These are phyloP conservation scores for Neopelma chrysocephalum DNA, from an alignment of 2,797 vertebrate genomes.

Conservation along the genomic window DNA sequence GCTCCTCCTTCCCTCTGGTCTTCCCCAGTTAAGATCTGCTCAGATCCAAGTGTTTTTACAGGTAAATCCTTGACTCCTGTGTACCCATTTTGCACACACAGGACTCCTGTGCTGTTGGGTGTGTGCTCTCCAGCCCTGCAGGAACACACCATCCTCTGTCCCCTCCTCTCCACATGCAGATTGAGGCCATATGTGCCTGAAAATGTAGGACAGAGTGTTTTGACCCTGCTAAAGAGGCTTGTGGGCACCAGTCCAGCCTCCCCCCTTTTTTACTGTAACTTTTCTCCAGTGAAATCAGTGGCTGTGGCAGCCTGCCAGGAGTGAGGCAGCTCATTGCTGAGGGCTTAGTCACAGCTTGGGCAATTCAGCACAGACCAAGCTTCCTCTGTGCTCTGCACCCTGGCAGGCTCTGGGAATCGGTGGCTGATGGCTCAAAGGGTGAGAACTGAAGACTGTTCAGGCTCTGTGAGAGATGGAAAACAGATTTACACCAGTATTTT, in stretches of 20 bases:
- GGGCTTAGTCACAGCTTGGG: not conserved
- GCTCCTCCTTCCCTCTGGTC: not conserved
- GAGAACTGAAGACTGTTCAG: too few species aligned
- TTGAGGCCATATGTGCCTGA: not conserved
- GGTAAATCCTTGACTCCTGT: not conserved
- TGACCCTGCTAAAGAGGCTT: not conserved
- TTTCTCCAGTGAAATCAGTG: not conserved
- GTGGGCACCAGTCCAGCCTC: not conserved
- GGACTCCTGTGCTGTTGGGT: too few species aligned
- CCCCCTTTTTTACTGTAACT: not conserved
- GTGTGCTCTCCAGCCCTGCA: not conserved
- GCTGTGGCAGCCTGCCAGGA: not conserved
- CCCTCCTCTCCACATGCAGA: not conserved
- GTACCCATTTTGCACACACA: rapidly evolving
- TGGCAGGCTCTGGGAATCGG: not conserved
- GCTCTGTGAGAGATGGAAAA: too few species aligned
- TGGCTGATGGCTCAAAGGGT: not conserved
- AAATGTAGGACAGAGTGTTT: not conserved
- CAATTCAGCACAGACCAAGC: not conserved
- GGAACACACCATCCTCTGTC: not conserved
- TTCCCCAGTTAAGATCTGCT: not conserved
- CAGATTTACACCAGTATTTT: too few species aligned
- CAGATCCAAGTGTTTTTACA: not conserved
- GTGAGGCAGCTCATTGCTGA: not conserved
- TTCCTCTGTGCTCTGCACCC: not conserved